Conservation (phyloP, 1,140 invertebrate genomes). For the Drosophila ananassae region DNA sequence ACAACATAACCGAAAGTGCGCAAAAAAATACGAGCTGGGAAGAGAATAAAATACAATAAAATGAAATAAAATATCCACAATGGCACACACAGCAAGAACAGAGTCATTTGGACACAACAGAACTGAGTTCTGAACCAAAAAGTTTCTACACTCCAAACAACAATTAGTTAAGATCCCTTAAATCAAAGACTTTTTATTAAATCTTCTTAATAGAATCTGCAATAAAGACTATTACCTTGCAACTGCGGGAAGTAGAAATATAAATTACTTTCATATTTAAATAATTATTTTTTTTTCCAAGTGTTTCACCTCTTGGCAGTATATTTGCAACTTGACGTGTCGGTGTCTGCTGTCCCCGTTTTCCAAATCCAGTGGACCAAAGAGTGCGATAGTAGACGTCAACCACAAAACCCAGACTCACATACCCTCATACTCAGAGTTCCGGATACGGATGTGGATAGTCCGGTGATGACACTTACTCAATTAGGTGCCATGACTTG, state of each 20-base stretch:
- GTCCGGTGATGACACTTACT: slow-evolving; percentile 72
- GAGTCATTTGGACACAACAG: slow-evolving; percentile 46
- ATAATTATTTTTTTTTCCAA: background rate
- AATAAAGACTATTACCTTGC: no score
- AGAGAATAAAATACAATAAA: slow-evolving; percentile 80
- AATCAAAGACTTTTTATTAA: background rate
- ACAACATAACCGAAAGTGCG: slow-evolving; percentile 60
- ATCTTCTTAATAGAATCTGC: background rate
- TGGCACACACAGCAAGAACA: slow-evolving; percentile 33
- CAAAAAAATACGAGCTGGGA: slow-evolving; percentile 44
- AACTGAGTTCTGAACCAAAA: background rate
- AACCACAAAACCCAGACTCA: slow-evolving; percentile 42
- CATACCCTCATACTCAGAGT: slow-evolving; percentile 23
- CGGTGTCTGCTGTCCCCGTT: slow-evolving; percentile 51
- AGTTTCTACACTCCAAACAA: background rate
- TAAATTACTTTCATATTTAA: no score
- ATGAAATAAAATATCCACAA: slow-evolving; percentile 77
- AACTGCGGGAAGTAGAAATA: no score
- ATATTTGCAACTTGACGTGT: slow-evolving; percentile 78
- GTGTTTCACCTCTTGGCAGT: slow-evolving; percentile 28
- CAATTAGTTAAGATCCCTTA: background rate
- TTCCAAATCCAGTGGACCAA: slow-evolving; percentile 48
- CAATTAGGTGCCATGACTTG: slow-evolving; percentile 72
- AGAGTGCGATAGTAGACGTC: slow-evolving; percentile 44
- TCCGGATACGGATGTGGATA: slow-evolving; percentile 30